These are phyloP conservation scores for Lytechinus variegatus DNA, from an alignment of 35 echinoderm and acorn worm species.

Conservation along the genomic window DNA sequence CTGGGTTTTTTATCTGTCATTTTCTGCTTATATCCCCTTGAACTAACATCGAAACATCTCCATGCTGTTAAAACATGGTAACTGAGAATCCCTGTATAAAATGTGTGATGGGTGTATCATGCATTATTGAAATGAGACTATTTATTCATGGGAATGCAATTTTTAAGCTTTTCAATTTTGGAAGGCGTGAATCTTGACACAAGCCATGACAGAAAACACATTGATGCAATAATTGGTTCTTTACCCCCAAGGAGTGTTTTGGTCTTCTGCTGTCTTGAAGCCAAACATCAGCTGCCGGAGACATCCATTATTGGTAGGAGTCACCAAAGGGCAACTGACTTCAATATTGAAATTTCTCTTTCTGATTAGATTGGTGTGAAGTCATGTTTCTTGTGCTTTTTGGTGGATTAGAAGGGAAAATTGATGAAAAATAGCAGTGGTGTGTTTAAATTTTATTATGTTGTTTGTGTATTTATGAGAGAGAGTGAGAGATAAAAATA, in stretches of 20 bases:
- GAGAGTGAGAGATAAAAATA: background rate
- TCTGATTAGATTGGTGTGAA: slow-evolving; percentile 23
- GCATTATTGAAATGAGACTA: too few relatives aligned
- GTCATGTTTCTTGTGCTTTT: background rate
- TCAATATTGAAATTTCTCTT: slow-evolving; percentile 15
- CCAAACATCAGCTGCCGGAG: background rate
- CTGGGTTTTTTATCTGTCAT: too few relatives aligned
- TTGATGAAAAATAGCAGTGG: background rate
- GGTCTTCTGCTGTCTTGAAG: background rate
- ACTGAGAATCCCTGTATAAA: too few relatives aligned
- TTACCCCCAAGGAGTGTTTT: background rate
- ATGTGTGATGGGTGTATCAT: too few relatives aligned
- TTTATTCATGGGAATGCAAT: slow-evolving; percentile 14
- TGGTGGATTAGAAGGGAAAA: background rate
- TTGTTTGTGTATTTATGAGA: background rate
- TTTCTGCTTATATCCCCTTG: too few relatives aligned
- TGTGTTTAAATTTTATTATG: background rate
- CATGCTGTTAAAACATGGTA: too few relatives aligned
- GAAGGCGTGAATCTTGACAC: slow-evolving; percentile 25
- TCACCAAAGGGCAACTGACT: slow-evolving; percentile 23
- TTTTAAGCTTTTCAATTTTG: slow-evolving; percentile 14
- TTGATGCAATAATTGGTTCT: slow-evolving; percentile 30
- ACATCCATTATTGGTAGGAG: slow-evolving; percentile 24
- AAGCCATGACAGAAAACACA: background rate
- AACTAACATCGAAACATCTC: too few relatives aligned